Evolutionary conservation across 1,140 invertebrate genomes (phyloP).

Genomic region (Drosophila cardini): DNA sequence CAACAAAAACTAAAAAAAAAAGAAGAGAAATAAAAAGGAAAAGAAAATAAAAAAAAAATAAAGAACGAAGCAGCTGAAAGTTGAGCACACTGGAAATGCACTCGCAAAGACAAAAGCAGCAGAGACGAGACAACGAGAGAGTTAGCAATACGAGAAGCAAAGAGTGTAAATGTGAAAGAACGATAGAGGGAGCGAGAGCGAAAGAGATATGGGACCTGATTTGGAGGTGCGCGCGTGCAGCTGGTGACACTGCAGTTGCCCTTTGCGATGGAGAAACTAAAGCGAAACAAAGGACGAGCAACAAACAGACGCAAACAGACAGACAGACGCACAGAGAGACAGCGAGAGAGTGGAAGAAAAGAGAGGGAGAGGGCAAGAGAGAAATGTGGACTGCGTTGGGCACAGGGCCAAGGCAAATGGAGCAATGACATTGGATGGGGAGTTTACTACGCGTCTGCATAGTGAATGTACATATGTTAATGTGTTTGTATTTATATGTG

Average conservation of each 20-base stretch:
- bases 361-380: neutral
- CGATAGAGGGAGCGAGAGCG: neutral
- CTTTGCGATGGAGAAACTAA: conserved; percentile 42
- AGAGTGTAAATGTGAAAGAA: conserved; percentile 8
- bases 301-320: neutral
- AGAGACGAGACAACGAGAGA: conserved; percentile 6
- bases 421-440: conserved; percentile 58
- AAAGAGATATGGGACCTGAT: neutral
- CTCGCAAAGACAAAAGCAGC: conserved; percentile 39
- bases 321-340: conserved; percentile 8
- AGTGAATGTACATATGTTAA: neutral
- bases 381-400: conserved; percentile 37
- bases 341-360: conserved; percentile 14
- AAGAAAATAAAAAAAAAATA: conserved; percentile 23
- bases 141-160: conserved; percentile 3
- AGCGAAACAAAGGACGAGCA: conserved; percentile 49
- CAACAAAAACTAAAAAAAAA: conserved; percentile 30
- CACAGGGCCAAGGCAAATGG: conserved; percentile 73
- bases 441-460: conserved; percentile 4
- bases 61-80: conserved; percentile 46
- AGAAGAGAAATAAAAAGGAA: conserved; percentile 6
- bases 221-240: conserved; percentile 60
- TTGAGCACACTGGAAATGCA: conserved; percentile 54
- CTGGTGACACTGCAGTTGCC: conserved; percentile 64
- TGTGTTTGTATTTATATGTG: neutral